Evolutionary conservation across 2,113 vertebrate species (phyloP), one percentile per base, ranked within the genome.

Genomic region (Vanacampus margaritifer): DNA sequence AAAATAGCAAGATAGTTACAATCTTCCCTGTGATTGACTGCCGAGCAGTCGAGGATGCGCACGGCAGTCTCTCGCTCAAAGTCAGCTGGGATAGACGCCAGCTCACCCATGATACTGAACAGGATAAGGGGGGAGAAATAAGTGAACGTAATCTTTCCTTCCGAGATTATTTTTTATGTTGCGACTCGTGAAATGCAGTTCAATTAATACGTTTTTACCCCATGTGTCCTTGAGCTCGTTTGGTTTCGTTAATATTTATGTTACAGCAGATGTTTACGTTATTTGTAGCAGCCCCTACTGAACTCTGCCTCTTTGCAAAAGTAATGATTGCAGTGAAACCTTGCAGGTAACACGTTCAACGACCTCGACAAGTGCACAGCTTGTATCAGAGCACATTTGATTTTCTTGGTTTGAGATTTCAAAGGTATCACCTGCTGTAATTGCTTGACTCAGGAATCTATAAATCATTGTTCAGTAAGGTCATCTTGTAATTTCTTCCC

Each of bases 381-480:
- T 85, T 83, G 79, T 84, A 87, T 84, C 86, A 84, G 77, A 87
- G 84, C 83, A 82, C 83, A 89, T 88, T 87, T 90, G 87, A 92
- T 89, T 90, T 88, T 78, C 85, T 81, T 81, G 85, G 85, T 85
- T 89, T 86, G 83, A 85, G 87, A 86, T 89, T 86, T 90, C 86
- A 89, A 90, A 92, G 89, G 87, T 86, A 84, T 86, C 87, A 88
- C 84, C 85, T 87, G 83, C 86, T 86, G 88, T 90, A 92, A 92
- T 92, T 91, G 89, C 89, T 84, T 78, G 84, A 85, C 86, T 74
- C 71, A 72, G 81, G 84, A 78, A 90, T 91, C 86, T 88, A 92
- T 92, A 90, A 91, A 92, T 92, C 90, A 92, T 87, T 86, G 81
- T 84, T 89, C 83, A 83, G 79, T 91, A 89, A 91, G 90, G 90